These are phyloP conservation scores for Stenichneumon culpator DNA, from an alignment of 2,888 invertebrate genomes.

Conservation along the genomic window DNA sequence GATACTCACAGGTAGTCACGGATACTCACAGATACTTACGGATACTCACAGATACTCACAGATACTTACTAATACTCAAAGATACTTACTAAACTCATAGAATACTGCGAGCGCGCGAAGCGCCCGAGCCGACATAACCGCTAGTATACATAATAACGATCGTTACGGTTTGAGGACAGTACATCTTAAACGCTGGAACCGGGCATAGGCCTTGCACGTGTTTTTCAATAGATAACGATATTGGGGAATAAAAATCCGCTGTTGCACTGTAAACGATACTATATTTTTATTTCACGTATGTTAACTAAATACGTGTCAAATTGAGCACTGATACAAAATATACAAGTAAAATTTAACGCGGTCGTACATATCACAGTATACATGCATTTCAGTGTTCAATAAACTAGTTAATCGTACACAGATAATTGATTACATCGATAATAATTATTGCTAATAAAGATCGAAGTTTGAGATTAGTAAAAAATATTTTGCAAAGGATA, in stretches of 20 bases:
- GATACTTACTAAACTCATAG: too few relatives aligned
- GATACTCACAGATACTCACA: too few relatives aligned
- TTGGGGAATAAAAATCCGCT: neutral
- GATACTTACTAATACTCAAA: too few relatives aligned
- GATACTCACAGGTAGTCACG: too few relatives aligned
- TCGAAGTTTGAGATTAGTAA: neutral
- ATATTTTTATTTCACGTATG: conserved; percentile 38
- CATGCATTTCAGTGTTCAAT: conserved; percentile 12
- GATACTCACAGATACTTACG: too few relatives aligned
- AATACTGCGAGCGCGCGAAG: too few relatives aligned
- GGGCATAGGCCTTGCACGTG: too few relatives aligned
- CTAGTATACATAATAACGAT: too few relatives aligned
- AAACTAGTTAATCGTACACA: neutral
- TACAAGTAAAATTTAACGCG: conserved; percentile 1
- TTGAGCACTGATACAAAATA: conserved; percentile 23
- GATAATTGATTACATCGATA: neutral
- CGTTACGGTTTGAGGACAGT: too few relatives aligned
- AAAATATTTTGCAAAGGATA: conserved; percentile 2
- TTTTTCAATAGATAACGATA: neutral
- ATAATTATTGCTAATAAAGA: conserved; percentile 6
- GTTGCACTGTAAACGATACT: neutral
- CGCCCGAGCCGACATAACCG: too few relatives aligned
- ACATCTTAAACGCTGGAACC: too few relatives aligned
- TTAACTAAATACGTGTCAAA: conserved; percentile 2
- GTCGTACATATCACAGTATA: conserved; percentile 58